A percentile compares a stretch with the other conserved stretches of the same genome.
These are phyloP conservation scores for Pseudoatta argentina DNA, from an alignment of 1,140 invertebrate genomes.

Conservation along the genomic window DNA sequence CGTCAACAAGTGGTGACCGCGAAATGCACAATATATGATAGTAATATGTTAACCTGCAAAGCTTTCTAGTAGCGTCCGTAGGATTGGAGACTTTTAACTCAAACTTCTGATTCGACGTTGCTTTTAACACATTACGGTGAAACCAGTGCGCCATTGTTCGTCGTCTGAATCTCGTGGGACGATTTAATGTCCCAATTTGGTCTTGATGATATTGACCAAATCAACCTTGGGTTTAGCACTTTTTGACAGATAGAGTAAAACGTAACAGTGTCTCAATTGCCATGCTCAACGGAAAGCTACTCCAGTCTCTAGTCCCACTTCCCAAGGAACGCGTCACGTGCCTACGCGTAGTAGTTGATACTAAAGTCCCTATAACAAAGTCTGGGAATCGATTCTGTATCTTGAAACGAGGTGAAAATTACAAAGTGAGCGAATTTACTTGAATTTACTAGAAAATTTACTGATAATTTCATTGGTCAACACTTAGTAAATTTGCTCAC, in stretches of 20 bases:
- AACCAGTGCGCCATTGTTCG: constrained; percentile 91
- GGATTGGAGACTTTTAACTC: constrained; percentile 87
- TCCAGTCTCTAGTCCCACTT: constrained; percentile 10
- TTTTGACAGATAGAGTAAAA: constrained; percentile 72
- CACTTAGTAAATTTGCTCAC: too few relatives aligned
- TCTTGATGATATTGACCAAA: too few relatives aligned
- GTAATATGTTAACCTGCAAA: constrained; percentile 80
- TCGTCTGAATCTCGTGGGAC: not conserved
- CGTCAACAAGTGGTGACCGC: not conserved
- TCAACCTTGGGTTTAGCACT: not conserved
- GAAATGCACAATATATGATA: constrained; percentile 9
- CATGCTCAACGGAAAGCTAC: constrained; percentile 45
- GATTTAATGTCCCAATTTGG: not conserved
- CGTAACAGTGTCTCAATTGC: constrained; percentile 14
- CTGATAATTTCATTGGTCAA: too few relatives aligned
- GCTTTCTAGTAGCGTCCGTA: constrained; percentile 81
- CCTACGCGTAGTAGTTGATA: constrained; percentile 13
- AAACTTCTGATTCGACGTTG: constrained; percentile 89
- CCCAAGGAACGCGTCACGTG: not conserved
- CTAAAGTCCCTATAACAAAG: too few relatives aligned
- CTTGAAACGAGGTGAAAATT: too few relatives aligned
- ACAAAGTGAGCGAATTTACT: too few relatives aligned
- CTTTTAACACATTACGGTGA: constrained; percentile 91
- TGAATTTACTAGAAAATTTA: too few relatives aligned
- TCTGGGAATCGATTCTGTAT: too few relatives aligned